phyloP scores from a whole-genome alignment of 2,888 invertebrate species.

The Tubulanus polymorphus region DNA sequence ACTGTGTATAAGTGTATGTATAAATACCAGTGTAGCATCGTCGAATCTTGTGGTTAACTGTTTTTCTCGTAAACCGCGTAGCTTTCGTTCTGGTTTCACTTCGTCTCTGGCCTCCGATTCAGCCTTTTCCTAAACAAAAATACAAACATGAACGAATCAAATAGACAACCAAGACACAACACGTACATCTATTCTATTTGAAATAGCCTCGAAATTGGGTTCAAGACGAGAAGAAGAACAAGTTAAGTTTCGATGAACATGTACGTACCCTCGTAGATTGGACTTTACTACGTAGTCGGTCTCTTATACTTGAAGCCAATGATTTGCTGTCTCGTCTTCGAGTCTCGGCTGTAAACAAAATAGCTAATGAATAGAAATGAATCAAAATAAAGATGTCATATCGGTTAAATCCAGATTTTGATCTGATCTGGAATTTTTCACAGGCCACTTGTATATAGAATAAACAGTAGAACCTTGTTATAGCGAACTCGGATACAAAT shows the following conservation, averaged over 20 bases:
- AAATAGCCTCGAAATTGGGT: too few relatives aligned
- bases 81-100: constrained; percentile 27
- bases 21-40: constrained; percentile 24
- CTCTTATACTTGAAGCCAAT: background rate
- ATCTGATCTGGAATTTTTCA: too few relatives aligned
- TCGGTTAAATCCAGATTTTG: too few relatives aligned
- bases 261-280: background rate
- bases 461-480: too few relatives aligned
- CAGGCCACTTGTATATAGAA: too few relatives aligned
- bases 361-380: too few relatives aligned
- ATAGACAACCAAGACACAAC: background rate
- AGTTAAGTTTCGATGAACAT: background rate
- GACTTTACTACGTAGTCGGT: background rate
- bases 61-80: constrained; percentile 25
- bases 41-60: constrained; percentile 31
- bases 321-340: too few relatives aligned
- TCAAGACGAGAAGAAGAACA: background rate
- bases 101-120: constrained; percentile 31
- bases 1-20: too few relatives aligned
- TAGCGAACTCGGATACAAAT: too few relatives aligned
- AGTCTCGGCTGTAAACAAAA: too few relatives aligned
- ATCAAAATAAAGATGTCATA: too few relatives aligned
- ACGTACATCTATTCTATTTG: too few relatives aligned
- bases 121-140: constrained; percentile 32
- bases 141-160: background rate